A percentile compares a stretch with the other conserved stretches of the same genome.
Evolutionary conservation across 2,888 invertebrate species (phyloP).

Genomic region (Nephrotoma flavescens): DNA sequence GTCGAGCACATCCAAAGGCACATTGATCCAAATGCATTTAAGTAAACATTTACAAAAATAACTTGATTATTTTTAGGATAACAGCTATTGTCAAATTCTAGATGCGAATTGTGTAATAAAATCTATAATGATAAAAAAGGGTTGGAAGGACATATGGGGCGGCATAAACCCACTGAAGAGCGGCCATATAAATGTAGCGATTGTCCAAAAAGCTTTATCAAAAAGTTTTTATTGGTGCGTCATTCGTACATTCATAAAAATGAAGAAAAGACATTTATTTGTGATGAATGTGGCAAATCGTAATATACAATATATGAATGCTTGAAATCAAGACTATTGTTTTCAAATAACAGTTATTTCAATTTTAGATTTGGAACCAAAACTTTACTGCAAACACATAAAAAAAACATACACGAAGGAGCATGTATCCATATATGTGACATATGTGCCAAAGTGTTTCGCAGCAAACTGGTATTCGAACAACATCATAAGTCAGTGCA

Average conservation of each 20-base stretch:
- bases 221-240: conserved; percentile 15
- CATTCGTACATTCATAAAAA: conserved; percentile 14
- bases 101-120: conserved; percentile 12
- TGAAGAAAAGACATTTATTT: conserved; percentile 17
- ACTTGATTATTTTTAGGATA: not conserved
- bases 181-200: conserved; percentile 13
- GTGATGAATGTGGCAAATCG: conserved; percentile 24
- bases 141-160: conserved; percentile 13
- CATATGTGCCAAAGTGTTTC: conserved; percentile 28
- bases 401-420: conserved; percentile 16
- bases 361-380: conserved; percentile 23
- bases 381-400: conserved; percentile 21
- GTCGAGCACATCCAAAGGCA: conserved; percentile 16
- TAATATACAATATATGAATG: not conserved
- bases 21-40: conserved; percentile 15
- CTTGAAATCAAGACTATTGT: no score
- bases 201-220: conserved; percentile 15
- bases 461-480: conserved; percentile 24
- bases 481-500: conserved; percentile 22
- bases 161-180: conserved; percentile 12
- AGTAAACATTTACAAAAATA: conserved; percentile 9
- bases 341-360: not conserved
- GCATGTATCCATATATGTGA: conserved; percentile 11
- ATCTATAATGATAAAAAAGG: conserved; percentile 13
- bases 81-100: not conserved